Evolutionary conservation across 2,888 invertebrate species (phyloP), one percentile per base, ranked within the genome.

Genomic region (Ischnus inquisitorius): DNA sequence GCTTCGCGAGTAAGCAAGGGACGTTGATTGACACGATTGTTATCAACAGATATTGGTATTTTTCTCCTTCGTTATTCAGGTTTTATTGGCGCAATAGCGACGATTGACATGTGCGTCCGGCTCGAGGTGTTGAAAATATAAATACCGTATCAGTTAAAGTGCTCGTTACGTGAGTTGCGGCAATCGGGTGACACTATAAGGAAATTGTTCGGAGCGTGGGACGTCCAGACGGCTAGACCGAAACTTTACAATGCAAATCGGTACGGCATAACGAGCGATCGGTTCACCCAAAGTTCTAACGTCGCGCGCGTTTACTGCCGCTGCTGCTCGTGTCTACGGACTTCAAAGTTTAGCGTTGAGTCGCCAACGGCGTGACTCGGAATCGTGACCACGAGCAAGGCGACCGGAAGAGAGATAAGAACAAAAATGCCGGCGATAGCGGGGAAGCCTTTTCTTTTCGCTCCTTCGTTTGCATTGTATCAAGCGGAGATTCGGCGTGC

Each of bases 231-330:
- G 65, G 74, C 79, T 67, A 79, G 64, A 64, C 67, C 3, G 60
- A 71, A 83, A 83, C 75, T 83, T 83, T 83, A 65, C 79, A 79
- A 79, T 83, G 83, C 83, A 83, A 79, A 83, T 83, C 79, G 76
- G 60, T 60, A 76, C 75, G 79, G 57, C 14, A 71, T 83, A 83
- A 79, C 79, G 65, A 62, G 79, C 76, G 75, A 79, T 83, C 83
- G 83, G 76, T 79, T 83, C 79, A 71, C 79, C 76, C 75, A 34
- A 83, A 83, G 75, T 79, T 83, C 57, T 25, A 19, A 62, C 14
- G 14, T 60, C 6, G 48, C 46, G 43, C 48, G 48, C 60, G 80
- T 74, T 80, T 57, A 34, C 76, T 57, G 64, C 69, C 41, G 75
- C 43, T 12, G 57, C 46, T 57, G 34, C 82, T 68, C 65, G 57